phyloP scores from a whole-genome alignment of 1,140 invertebrate genomes.

The Macrotrachela quadricornifera region DNA sequence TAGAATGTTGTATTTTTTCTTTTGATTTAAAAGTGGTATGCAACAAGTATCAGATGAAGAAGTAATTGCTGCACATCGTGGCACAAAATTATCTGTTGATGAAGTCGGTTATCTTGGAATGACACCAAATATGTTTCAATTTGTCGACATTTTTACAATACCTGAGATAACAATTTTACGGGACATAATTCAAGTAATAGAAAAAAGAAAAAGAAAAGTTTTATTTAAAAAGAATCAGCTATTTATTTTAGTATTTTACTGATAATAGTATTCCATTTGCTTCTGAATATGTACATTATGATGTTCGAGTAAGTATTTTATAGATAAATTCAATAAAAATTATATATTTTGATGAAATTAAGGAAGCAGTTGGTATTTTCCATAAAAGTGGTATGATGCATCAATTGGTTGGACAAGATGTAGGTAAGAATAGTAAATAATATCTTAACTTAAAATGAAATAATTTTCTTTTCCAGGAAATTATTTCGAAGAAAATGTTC shows the following conservation, averaged over 20 bases:
- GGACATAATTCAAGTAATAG: too few species aligned
- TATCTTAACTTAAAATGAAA: too few species aligned
- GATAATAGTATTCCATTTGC: too few species aligned
- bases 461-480: not conserved
- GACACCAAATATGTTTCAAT: slow-evolving; percentile 62
- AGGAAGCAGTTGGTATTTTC: slow-evolving; percentile 66
- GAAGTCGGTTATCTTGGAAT: slow-evolving; percentile 28
- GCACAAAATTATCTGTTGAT: slow-evolving; percentile 30
- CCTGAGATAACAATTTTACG: slow-evolving; percentile 25
- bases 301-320: too few species aligned
- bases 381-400: slow-evolving; percentile 68
- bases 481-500: slow-evolving; percentile 49
- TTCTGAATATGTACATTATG: too few species aligned
- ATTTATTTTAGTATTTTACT: too few species aligned
- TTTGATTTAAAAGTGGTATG: slow-evolving; percentile 31
- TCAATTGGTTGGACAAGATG: slow-evolving; percentile 46
- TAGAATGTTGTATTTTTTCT: too few species aligned
- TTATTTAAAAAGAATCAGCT: too few species aligned
- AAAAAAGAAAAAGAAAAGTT: too few species aligned
- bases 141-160: slow-evolving; percentile 89
- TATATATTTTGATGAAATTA: slow-evolving; percentile 18
- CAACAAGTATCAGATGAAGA: slow-evolving; percentile 58
- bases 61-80: slow-evolving; percentile 62
- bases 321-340: too few species aligned
- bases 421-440: slow-evolving; percentile 11